phyloP scores from a whole-genome alignment of 2,113 vertebrate species.

The Lepidothrix coronata region DNA sequence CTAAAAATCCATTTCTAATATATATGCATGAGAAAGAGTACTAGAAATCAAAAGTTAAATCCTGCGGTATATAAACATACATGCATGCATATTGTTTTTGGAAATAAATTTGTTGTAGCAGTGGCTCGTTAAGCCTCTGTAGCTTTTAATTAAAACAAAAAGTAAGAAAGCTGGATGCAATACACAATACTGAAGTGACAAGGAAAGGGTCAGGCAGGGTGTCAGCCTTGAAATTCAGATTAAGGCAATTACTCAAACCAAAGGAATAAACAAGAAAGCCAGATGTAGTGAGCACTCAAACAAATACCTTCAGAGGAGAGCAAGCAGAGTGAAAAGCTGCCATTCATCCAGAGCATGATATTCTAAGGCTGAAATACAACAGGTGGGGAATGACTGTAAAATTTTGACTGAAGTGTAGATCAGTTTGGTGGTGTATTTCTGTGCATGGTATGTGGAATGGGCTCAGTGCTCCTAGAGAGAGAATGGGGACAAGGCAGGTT shows the following conservation, averaged over 20 bases:
- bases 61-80: not conserved
- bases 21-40: not conserved
- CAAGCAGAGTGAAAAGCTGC: not conserved
- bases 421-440: not conserved
- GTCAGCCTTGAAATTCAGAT: slow-evolving; percentile 60
- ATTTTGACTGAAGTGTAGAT: not conserved
- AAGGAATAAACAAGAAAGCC: slow-evolving; percentile 10
- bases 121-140: not conserved
- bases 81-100: not conserved
- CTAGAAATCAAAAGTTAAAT: not conserved
- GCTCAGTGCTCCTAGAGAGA: accelerated
- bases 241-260: slow-evolving; percentile 52
- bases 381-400: not conserved
- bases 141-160: slow-evolving; percentile 44
- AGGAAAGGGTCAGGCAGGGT: not conserved
- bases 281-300: not conserved
- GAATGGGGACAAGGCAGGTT: not conserved
- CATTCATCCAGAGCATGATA: not conserved
- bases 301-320: not conserved
- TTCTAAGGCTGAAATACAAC: slow-evolving; percentile 18
- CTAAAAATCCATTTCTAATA: not conserved
- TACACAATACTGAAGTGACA: not conserved
- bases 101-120: not conserved
- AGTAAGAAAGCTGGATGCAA: not conserved
- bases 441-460: not conserved